A percentile compares a stretch with the other conserved stretches of the same genome.
phyloP scores from a whole-genome alignment of 2,113 vertebrate genomes.

The Laticauda colubrina region DNA sequence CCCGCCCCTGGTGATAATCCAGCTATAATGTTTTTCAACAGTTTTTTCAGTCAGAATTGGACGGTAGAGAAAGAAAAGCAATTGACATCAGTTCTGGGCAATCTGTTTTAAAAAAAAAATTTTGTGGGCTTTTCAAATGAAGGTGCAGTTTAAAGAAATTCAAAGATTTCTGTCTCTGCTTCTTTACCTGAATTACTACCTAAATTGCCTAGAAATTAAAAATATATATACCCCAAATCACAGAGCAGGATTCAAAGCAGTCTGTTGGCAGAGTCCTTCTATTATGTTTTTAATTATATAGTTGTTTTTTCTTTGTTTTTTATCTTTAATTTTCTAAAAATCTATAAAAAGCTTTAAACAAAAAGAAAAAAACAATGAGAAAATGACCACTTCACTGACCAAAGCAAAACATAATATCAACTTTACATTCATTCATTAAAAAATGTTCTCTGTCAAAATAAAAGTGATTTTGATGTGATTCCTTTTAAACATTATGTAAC shows the following conservation, averaged over 20 bases:
- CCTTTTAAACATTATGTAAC: neutral
- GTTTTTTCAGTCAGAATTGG: neutral
- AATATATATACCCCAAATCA: neutral
- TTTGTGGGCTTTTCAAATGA: neutral
- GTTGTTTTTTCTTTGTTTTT: neutral
- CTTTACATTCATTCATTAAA: neutral
- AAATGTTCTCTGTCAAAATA: neutral
- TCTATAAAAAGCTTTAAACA: neutral
- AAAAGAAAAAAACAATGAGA: neutral
- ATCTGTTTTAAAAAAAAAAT: neutral
- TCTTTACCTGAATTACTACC: neutral
- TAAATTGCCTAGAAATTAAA: neutral
- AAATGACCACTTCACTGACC: neutral
- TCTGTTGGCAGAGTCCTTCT: neutral
- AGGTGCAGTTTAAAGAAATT: neutral
- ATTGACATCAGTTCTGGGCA: neutral
- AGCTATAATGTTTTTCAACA: neutral
- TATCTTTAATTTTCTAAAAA: neutral
- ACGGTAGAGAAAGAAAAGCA: neutral
- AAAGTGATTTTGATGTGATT: neutral
- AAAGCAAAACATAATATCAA: neutral
- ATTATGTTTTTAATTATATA: neutral
- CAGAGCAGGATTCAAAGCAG: neutral
- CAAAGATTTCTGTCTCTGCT: neutral
- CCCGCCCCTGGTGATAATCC: neutral